phyloP scores from a whole-genome alignment of 2,797 vertebrate species.

The Sciaenops ocellatus region DNA sequence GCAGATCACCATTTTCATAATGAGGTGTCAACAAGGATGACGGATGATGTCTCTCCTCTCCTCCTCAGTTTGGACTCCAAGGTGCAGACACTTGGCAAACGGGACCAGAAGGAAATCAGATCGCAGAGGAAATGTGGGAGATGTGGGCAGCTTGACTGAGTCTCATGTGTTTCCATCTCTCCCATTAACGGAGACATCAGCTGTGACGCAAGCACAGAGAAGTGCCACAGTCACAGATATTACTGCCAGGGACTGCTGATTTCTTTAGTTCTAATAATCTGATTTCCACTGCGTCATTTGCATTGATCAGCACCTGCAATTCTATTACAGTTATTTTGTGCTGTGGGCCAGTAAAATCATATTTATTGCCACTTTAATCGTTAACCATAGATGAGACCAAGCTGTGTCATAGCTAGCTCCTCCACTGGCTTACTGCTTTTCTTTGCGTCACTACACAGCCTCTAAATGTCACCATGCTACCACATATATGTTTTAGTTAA shows the following conservation, averaged over 20 bases:
- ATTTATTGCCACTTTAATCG: background rate
- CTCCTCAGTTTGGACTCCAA: conserved; percentile 42
- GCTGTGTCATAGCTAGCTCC: background rate
- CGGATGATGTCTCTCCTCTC: conserved; percentile 43
- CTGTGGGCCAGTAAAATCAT: conserved; percentile 7
- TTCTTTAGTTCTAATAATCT: conserved; percentile 17
- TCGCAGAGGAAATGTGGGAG: conserved; percentile 42
- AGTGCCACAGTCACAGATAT: conserved; percentile 19
- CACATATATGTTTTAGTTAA: background rate
- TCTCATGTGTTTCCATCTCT: conserved; percentile 28
- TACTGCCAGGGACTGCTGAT: conserved; percentile 25
- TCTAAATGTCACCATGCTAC: conserved; percentile 10
- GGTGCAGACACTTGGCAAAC: conserved; percentile 30
- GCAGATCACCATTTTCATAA: conserved; percentile 54
- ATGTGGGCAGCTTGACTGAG: conserved; percentile 53
- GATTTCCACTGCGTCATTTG: conserved; percentile 24
- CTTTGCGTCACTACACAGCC: background rate
- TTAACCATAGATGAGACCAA: background rate
- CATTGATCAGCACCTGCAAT: conserved; percentile 7
- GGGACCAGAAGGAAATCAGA: conserved; percentile 26
- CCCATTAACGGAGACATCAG: conserved; percentile 29
- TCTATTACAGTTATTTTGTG: conserved; percentile 3
- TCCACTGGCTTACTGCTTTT: background rate
- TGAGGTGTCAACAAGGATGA: conserved; percentile 56
- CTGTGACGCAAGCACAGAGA: conserved; percentile 25